Evolutionary conservation across 2,797 vertebrate genomes (phyloP), one percentile per base, ranked within the genome.

Genomic region (Anabas testudineus): DNA sequence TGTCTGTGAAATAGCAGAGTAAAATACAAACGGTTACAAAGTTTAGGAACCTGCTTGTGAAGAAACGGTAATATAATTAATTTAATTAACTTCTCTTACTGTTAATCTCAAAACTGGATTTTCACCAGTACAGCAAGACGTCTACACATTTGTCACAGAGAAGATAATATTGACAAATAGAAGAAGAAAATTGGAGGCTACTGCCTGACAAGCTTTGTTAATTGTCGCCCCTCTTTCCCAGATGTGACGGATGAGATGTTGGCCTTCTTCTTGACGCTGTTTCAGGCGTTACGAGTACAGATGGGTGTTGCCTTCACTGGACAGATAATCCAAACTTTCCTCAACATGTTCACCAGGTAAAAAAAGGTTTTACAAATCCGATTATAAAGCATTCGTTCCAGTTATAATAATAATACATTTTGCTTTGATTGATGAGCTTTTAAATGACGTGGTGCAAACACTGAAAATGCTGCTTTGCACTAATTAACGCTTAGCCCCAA

Each of bases 231-330:
- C 30, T 80, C 52, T 47, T 76, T 24, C 24, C 36, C 81, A 99
- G 98, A 99, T 85, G 95, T 99, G 86, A 98, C 97, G 0, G 98
- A 99, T 74, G 96, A 98, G 89, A 98, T 99, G 95, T 88, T 99
- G 89, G 97, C 96, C 86, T 99, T 99, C 92, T 99, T 99, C 94
- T 93, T 99, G 85, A 98, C 95, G 3, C 93, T 99, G 58, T 98
- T 99, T 87, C 97, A 98, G 92, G 96, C 97, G 7, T 91, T 99
- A 84, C 91, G 97, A 86, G 98, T 99, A 42, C 98, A 99, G 91
- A 99, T 99, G 97, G 98, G 98, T 0, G 97, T 97, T 53, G 94
- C 96, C 75, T 99, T 99, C 92, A 99, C 98, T 0, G 98, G 98
- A 78, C 98, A 99, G 88, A 96, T 98, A 83, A 97, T 99, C 81